Conservation (phyloP, 2,888 invertebrate species). For the Epistrophella euchroma region DNA sequence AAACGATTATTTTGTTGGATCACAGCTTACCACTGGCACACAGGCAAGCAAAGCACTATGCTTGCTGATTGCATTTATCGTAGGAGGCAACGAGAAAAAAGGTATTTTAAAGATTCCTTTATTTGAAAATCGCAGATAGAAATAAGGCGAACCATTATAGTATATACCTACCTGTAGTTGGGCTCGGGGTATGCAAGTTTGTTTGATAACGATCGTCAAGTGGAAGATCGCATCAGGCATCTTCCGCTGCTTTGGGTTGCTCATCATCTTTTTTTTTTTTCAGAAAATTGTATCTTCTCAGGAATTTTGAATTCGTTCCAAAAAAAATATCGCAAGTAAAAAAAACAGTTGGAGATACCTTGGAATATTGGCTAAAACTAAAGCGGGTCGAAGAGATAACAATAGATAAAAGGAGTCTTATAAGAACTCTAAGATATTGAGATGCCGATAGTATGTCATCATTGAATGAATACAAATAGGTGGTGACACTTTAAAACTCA, state of each 20-base stretch:
- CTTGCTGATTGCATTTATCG: constrained; percentile 53
- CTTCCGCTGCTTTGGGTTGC: background rate
- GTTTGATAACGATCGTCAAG: constrained; percentile 70
- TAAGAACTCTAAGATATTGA: no score
- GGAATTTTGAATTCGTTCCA: background rate
- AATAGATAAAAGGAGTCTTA: background rate
- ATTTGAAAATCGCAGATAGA: constrained; percentile 17
- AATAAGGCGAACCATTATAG: constrained; percentile 19
- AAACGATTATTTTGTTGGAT: constrained; percentile 49
- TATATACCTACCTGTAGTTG: constrained; percentile 67
- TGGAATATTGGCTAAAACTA: background rate
- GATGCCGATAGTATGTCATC: no score
- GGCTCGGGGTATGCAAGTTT: constrained; percentile 60
- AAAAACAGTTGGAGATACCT: background rate
- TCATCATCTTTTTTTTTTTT: background rate
- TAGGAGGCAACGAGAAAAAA: background rate
- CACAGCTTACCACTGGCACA: constrained; percentile 27
- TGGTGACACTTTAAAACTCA: no score
- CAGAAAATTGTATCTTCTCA: background rate
- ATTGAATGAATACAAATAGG: no score
- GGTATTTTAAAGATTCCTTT: constrained; percentile 28
- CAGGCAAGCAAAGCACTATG: no score
- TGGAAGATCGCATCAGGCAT: constrained; percentile 49
- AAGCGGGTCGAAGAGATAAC: background rate
- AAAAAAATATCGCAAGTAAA: no score